Percentiles rank a stretch among this genome's conserved stretches.
phyloP scores from a whole-genome alignment of 2,888 invertebrate species.

The Hydroisotoma schaefferi region DNA sequence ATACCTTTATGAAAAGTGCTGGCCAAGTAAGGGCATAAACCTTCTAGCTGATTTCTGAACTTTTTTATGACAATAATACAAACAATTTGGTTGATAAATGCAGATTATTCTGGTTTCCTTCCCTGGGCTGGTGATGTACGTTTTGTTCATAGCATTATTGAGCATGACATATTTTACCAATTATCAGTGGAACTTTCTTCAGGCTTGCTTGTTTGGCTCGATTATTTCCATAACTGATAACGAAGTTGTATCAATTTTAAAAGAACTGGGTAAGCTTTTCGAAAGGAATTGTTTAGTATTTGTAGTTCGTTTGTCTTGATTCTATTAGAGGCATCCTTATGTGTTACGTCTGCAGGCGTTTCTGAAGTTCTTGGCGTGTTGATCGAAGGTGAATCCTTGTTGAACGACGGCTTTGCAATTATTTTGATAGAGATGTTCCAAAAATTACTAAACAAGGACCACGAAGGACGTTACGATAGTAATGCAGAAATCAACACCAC shows the following conservation, averaged over 20 bases:
- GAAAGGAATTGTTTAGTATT: not conserved
- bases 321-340: not conserved
- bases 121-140: slow-evolving; percentile 39
- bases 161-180: slow-evolving; percentile 21
- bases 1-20: slow-evolving; percentile 31
- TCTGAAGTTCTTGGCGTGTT: slow-evolving; percentile 51
- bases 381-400: slow-evolving; percentile 55
- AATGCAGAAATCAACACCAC: slow-evolving; percentile 45
- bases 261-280: slow-evolving; percentile 51
- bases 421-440: slow-evolving; percentile 51
- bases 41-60: not conserved
- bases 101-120: slow-evolving; percentile 34
- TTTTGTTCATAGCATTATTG: slow-evolving; percentile 25
- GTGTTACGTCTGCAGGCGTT: slow-evolving; percentile 46
- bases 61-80: not conserved
- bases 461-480: slow-evolving; percentile 52
- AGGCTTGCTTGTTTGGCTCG: slow-evolving; percentile 52
- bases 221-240: slow-evolving; percentile 56
- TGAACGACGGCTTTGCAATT: slow-evolving; percentile 56
- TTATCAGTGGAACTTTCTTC: slow-evolving; percentile 34
- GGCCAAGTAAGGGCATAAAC: slow-evolving; percentile 8
- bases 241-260: slow-evolving; percentile 54
- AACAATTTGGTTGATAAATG: not conserved
- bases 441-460: slow-evolving; percentile 6
- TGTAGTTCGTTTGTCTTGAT: not conserved